Conservation (phyloP, 2,797 vertebrate genomes). For the Esox lucius region DNA sequence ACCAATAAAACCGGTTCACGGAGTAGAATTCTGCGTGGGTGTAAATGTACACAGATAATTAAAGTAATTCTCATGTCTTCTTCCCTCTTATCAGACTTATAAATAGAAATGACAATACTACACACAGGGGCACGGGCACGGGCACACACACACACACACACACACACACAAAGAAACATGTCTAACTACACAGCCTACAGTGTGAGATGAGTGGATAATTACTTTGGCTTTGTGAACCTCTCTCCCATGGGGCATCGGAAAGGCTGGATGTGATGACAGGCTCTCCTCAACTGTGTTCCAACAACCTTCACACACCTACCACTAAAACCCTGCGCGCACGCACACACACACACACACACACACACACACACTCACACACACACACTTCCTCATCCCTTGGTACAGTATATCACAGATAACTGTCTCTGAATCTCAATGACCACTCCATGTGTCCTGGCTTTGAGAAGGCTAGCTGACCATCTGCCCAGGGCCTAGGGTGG, state of each 20-base stretch:
- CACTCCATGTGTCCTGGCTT: constrained; percentile 25
- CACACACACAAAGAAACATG: constrained; percentile 1
- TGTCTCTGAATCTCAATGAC: constrained; percentile 20
- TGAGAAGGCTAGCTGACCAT: constrained; percentile 47
- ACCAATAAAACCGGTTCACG: too few species aligned
- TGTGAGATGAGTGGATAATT: constrained; percentile 48
- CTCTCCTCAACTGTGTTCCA: constrained; percentile 60
- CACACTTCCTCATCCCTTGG: background rate
- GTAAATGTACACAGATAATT: too few species aligned
- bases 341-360: constrained; percentile 1
- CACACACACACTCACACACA: background rate
- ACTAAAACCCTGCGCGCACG: background rate
- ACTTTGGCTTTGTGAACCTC: constrained; percentile 33
- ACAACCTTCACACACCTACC: constrained; percentile 72
- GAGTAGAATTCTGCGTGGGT: too few species aligned
- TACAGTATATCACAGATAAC: background rate
- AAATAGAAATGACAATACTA: background rate
- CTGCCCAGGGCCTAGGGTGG: constrained; percentile 23
- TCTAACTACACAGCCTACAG: constrained; percentile 17
- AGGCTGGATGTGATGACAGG: constrained; percentile 67
- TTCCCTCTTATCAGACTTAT: background rate
- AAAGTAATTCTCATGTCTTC: background rate
- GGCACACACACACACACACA: background rate
- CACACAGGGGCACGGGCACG: background rate
- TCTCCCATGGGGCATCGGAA: constrained; percentile 45